A percentile compares a stretch with the other conserved stretches of the same genome.
These are phyloP conservation scores for Typhlichthys eigenmanni DNA, from an alignment of 2,797 vertebrate species.

Conservation along the genomic window DNA sequence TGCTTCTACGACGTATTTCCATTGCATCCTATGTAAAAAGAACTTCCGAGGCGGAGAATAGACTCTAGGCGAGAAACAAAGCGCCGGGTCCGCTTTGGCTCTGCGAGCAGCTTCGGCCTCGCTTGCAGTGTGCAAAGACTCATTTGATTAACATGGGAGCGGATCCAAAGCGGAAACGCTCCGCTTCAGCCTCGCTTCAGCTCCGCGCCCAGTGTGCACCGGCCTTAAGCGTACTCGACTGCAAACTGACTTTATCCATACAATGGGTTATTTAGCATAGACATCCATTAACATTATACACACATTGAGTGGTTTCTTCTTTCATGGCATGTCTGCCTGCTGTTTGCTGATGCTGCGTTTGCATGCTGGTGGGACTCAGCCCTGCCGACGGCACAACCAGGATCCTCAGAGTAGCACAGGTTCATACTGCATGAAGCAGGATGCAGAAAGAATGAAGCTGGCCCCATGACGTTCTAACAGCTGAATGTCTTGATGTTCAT, in stretches of 20 bases:
- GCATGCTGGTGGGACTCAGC: slow-evolving; percentile 61
- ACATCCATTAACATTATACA: slow-evolving; percentile 21
- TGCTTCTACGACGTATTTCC: too few species aligned
- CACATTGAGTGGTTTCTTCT: slow-evolving; percentile 38
- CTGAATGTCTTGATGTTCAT: neutral
- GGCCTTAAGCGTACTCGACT: neutral
- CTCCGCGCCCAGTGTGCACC: too few species aligned
- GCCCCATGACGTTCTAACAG: too few species aligned
- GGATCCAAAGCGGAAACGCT: too few species aligned
- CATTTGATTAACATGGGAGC: too few species aligned
- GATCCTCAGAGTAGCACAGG: slow-evolving; percentile 54
- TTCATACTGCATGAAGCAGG: neutral
- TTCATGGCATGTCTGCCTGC: slow-evolving; percentile 55
- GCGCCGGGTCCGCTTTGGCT: too few species aligned
- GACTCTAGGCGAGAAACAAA: too few species aligned
- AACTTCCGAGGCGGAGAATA: too few species aligned
- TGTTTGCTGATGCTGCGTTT: slow-evolving; percentile 58
- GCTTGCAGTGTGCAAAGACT: too few species aligned
- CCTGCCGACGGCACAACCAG: slow-evolving; percentile 40
- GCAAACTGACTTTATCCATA: slow-evolving; percentile 60
- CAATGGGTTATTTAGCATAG: slow-evolving; percentile 18
- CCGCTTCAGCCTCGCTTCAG: too few species aligned
- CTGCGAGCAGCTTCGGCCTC: too few species aligned
- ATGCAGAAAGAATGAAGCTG: neutral
- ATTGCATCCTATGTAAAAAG: too few species aligned